Conservation (phyloP, 2,888 invertebrate species). For the Tromatobia lineatoria region DNA sequence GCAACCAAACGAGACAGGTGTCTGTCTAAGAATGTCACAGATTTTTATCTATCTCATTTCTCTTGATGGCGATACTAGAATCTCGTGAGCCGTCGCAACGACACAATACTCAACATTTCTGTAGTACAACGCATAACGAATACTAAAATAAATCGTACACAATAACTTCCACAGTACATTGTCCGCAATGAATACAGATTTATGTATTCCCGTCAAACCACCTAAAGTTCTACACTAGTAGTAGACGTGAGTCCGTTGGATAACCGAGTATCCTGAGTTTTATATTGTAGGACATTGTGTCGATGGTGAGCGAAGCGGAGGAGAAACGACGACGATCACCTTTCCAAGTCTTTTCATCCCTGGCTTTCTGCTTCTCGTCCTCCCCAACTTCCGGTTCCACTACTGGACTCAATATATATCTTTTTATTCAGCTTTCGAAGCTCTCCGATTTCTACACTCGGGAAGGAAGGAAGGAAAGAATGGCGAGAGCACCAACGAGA, state of each 20-base stretch:
- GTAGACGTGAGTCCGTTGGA: background rate
- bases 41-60: too few species aligned
- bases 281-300: conserved; percentile 36
- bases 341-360: conserved; percentile 60
- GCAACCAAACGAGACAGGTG: too few species aligned
- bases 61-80: background rate
- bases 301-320: conserved; percentile 28
- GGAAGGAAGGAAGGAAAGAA: conserved; percentile 55
- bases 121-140: background rate
- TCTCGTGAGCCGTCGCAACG: background rate
- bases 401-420: conserved; percentile 50
- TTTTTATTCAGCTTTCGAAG: conserved; percentile 46
- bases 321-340: conserved; percentile 32
- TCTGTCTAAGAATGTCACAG: too few species aligned
- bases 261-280: conserved; percentile 13
- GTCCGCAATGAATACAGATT: conserved; percentile 4
- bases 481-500: conserved; percentile 13
- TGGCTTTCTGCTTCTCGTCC: conserved; percentile 7
- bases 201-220: conserved; percentile 10
- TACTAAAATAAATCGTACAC: background rate
- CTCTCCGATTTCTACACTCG: conserved; percentile 49
- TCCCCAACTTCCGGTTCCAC: conserved; percentile 57
- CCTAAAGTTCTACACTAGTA: background rate
- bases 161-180: background rate
- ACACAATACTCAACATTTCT: background rate